These are phyloP conservation scores for Zygaena filipendulae DNA, from an alignment of 2,888 invertebrate genomes.

Conservation along the genomic window DNA sequence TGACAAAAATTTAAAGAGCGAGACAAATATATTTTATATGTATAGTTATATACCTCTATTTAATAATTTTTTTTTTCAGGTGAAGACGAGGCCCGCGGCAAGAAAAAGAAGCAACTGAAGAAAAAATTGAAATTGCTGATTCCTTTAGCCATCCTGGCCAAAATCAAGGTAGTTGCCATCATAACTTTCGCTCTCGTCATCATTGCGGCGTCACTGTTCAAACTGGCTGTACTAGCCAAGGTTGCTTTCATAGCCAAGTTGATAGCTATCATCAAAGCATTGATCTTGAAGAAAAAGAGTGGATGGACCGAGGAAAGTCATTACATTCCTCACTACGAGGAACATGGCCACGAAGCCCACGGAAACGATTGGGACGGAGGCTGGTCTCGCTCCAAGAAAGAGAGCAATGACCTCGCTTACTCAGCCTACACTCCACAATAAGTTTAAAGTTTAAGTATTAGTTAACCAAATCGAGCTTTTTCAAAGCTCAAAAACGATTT, in stretches of 20 bases:
- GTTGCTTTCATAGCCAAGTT: constrained; percentile 72
- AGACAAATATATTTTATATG: too few species aligned
- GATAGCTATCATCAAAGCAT: constrained; percentile 41
- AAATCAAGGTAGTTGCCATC: constrained; percentile 74
- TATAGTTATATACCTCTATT: too few species aligned
- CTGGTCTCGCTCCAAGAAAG: constrained; percentile 50
- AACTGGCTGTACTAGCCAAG: constrained; percentile 80
- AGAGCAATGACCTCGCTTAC: constrained; percentile 48
- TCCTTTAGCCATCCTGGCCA: constrained; percentile 70
- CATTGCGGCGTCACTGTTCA: constrained; percentile 75
- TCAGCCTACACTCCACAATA: constrained; percentile 43
- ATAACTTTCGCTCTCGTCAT: constrained; percentile 73
- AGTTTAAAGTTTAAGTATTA: too few species aligned
- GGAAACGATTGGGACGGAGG: constrained; percentile 41
- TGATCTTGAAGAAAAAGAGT: constrained; percentile 46
- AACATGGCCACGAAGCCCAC: constrained; percentile 34
- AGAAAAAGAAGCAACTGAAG: constrained; percentile 76
- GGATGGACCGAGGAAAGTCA: too few species aligned
- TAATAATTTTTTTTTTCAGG: too few species aligned
- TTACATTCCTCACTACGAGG: constrained; percentile 34
- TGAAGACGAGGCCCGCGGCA: constrained; percentile 71
- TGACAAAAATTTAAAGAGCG: too few species aligned
- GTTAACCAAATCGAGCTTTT: neutral
- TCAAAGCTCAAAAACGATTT: neutral
- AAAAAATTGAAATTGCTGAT: constrained; percentile 53